Conservation (phyloP, 2,113 vertebrate genomes). For the Terrapene triunguis region DNA sequence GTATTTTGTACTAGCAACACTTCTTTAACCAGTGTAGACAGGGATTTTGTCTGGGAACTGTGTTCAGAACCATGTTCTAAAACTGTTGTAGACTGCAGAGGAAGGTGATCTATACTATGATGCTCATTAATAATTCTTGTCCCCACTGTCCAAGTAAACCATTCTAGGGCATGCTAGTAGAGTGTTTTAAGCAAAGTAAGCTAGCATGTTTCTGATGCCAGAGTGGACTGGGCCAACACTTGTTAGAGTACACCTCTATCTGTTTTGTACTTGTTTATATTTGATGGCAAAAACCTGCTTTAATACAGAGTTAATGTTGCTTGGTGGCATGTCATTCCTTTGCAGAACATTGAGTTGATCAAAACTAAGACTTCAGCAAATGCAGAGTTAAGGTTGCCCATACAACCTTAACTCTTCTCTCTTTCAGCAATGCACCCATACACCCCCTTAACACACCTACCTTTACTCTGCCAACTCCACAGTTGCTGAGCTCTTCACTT, state of each 20-base stretch:
- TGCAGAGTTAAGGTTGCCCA: no score
- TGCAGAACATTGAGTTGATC: neutral
- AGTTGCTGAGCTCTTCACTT: neutral
- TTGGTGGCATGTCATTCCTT: neutral
- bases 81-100: neutral
- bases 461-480: neutral
- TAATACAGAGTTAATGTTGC: neutral
- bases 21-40: neutral
- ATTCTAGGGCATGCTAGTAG: neutral
- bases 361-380: neutral
- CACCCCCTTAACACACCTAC: no score
- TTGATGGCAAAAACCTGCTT: neutral
- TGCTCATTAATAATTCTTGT: neutral
- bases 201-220: neutral
- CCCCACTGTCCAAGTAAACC: neutral
- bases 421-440: no score
- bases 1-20: neutral
- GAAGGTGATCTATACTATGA: neutral
- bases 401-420: no score
- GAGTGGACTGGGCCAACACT: neutral
- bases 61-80: neutral
- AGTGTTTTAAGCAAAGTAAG: neutral
- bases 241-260: neutral
- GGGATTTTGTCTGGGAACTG: neutral
- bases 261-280: neutral